Evolutionary conservation across 2,888 invertebrate species (phyloP).

Genomic region (Stegana nigrithorax): DNA sequence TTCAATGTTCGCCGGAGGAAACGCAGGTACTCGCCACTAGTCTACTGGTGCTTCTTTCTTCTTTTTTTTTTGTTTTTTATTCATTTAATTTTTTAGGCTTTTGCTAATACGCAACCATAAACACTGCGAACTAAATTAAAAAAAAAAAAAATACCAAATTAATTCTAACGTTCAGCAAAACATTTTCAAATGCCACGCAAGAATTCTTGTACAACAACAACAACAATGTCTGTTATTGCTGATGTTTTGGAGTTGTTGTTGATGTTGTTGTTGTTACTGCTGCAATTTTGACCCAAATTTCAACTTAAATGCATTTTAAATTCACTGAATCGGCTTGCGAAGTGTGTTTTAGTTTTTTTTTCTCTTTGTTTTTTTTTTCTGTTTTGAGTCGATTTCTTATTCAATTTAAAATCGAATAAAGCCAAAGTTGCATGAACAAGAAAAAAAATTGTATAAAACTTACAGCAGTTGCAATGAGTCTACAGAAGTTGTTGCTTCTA

Average conservation of each 20-base stretch:
- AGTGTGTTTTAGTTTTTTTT: neutral
- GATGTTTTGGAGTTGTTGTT: conserved; percentile 1
- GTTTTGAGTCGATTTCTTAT: conserved; percentile 31
- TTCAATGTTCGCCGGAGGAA: no score
- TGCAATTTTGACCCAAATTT: conserved; percentile 52
- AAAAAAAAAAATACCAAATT: conserved; percentile 25
- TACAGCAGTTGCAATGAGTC: conserved; percentile 29
- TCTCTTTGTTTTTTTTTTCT: conserved; percentile 18
- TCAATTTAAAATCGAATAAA: conserved; percentile 48
- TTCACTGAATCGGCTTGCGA: conserved; percentile 50
- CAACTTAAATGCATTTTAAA: conserved; percentile 57
- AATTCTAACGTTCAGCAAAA: conserved; percentile 47
- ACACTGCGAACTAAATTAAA: no score
- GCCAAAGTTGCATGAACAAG: conserved; percentile 21
- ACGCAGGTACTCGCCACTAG: no score
- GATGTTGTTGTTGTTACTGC: conserved; percentile 18
- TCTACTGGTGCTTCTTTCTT: no score
- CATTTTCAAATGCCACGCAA: conserved; percentile 52
- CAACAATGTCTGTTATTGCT: conserved; percentile 19
- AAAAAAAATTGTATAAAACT: conserved; percentile 43
- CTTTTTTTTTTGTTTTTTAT: conserved; percentile 16
- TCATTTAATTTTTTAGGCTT: conserved; percentile 7
- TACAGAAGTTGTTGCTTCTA: conserved; percentile 19
- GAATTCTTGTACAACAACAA: conserved; percentile 43
- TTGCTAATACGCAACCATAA: conserved; percentile 34